Evolutionary conservation across 2,888 invertebrate genomes (phyloP), one percentile per base, ranked within the genome.

Genomic region (Drosophila paramelanica): DNA sequence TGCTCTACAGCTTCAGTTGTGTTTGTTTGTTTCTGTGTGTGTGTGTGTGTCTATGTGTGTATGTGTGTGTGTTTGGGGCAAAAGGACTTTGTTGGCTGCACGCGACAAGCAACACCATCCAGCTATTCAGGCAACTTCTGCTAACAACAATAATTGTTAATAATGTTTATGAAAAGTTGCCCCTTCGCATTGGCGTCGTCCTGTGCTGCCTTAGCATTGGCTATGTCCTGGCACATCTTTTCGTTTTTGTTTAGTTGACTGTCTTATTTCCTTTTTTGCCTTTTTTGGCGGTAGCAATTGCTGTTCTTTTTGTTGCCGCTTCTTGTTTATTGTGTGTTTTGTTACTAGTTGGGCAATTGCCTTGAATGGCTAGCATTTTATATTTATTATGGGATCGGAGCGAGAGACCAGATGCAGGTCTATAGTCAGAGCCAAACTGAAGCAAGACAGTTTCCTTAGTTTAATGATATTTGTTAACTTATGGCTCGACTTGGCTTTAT

Each of bases 81-180:
- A 65, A 75, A 70, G 78, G 60, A 86, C 75, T 76, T 70, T 73
- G 60, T 73, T 78, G 76, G 84, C 87, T 83, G 84, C 82, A 84
- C 84, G 81, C 82, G 81, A 87, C 87, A 77, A 73, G 80, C 73
- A 79, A 79, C 67, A 74, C 74, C 74, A 68, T 50, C 67, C 56
- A 64, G 60, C 76, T 55, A 77, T 73, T 66, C 70, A 70, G 67
- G 42, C 81, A 83, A 83, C 87, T 83, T 83, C 72, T 72, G 81
- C 82, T 87, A 79, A 88, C 88, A 81, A 82, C 82, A 89, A 88
- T 89, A 87, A 87, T 83, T 84, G 89, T 84, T 88, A 88, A 88
- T 88, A 88, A 89, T 88, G 87, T 88, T 88, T 88, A 88, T 89
- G 89, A 89, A 89, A 89, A 88, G 89, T 88, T 89, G 71, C 76